A percentile compares a stretch with the other conserved stretches of the same genome.
These are phyloP conservation scores for Drosophila mayaguana DNA, from an alignment of 2,888 invertebrate genomes.

Conservation along the genomic window DNA sequence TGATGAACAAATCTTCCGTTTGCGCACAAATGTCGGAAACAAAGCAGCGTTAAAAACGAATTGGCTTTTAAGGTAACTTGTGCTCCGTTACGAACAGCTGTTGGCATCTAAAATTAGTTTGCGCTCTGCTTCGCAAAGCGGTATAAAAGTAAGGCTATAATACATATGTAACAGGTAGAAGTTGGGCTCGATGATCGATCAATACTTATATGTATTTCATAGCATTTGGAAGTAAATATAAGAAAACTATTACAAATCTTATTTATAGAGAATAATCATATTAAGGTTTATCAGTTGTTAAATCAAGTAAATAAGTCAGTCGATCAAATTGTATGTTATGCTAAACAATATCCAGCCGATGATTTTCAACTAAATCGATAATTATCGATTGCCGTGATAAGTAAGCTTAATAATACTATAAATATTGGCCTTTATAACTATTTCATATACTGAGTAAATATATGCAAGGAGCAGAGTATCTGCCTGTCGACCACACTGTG, in stretches of 20 bases:
- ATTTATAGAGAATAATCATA: too few species aligned
- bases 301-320: too few species aligned
- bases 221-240: too few species aligned
- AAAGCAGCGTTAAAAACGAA: neutral
- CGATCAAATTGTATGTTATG: too few species aligned
- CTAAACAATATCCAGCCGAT: too few species aligned
- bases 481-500: neutral
- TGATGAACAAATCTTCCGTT: slow-evolving; percentile 56
- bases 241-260: too few species aligned
- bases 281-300: too few species aligned
- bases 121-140: neutral
- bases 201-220: neutral
- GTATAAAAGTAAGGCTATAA: neutral
- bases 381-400: too few species aligned
- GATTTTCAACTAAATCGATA: too few species aligned
- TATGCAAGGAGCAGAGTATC: neutral
- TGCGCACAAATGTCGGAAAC: slow-evolving; percentile 33
- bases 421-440: too few species aligned
- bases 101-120: neutral
- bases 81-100: slow-evolving; percentile 20
- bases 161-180: neutral
- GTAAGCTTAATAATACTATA: too few species aligned
- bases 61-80: slow-evolving; percentile 61
- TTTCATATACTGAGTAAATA: too few species aligned
- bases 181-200: neutral